Evolutionary conservation across 2,797 vertebrate genomes (phyloP), one percentile per base, ranked within the genome.

Genomic region (Falco columbarius): DNA sequence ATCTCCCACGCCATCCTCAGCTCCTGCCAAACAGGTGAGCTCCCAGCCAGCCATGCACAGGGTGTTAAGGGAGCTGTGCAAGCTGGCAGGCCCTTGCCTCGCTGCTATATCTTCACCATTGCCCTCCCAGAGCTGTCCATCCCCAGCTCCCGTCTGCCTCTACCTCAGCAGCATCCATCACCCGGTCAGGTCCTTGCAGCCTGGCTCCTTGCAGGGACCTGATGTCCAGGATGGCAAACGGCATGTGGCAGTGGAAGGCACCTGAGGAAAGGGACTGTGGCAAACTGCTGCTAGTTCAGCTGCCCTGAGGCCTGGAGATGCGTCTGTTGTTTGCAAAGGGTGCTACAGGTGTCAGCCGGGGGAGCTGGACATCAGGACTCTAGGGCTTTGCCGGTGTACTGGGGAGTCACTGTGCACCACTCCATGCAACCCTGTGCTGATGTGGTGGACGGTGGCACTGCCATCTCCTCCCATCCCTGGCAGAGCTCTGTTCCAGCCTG

Each of bases 1-100:
- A 98, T 99, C 47, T 98, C 99, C 97, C 74, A 19, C 1, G 54
- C 98, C 27, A 93, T 99, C 52, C 95, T 99, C 54, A 82, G 95
- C 8, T 93, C 98, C 5, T 29, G 29, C 1, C 86, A 44, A 0
- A 38, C 94, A 93, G 87, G 97, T 95, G 94, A 90, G 88, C 27
- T 38, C 66, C 42, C 2, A 1, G 61, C 10, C 29, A 23, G 24
- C 3, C 29, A 3, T 2, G 15, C 12, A 44, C 0, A 0, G 17
- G 0, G 23, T 23, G 21, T 29, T 15, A 3, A 13, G 61, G 42
- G 32, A 79, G 38, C 23, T 0, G 0, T 23, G 42, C 17, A n/a
- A 49, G 14, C 44, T 74, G 54, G 18, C 74, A 80, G 36, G 7
- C 10, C 44, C 52, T 29, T 36, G 21, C 21, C 24, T 29, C 6